phyloP scores from a whole-genome alignment of 2,888 invertebrate species.

The Taenaris catops region DNA sequence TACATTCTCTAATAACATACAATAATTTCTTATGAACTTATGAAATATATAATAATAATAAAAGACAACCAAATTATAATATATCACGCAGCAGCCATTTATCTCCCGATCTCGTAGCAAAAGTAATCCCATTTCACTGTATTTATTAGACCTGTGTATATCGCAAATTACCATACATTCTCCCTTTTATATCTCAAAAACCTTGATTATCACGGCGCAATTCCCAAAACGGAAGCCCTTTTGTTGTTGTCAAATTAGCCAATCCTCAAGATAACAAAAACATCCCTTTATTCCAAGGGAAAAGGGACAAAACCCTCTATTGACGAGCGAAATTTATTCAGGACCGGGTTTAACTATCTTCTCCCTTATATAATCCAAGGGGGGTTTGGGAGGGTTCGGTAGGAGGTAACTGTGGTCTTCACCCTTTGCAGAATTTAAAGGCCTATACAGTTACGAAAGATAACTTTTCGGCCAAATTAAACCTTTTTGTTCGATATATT shows the following conservation, averaged over 20 bases:
- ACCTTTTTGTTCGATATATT: constrained; percentile 17
- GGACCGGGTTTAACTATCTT: constrained; percentile 74
- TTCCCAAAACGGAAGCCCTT: constrained; percentile 67
- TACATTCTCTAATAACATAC: too few relatives aligned
- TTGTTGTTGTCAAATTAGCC: constrained; percentile 80
- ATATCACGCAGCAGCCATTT: constrained; percentile 1
- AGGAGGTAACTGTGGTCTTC: constrained; percentile 28
- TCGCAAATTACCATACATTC: constrained; percentile 40
- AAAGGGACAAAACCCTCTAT: constrained; percentile 75
- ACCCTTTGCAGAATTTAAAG: constrained; percentile 26
- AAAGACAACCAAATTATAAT: too few relatives aligned
- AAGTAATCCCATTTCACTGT: constrained; percentile 29
- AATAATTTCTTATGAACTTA: too few relatives aligned
- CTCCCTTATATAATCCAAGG: constrained; percentile 54
- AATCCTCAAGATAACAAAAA: constrained; percentile 80
- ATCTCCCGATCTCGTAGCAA: constrained; percentile 24
- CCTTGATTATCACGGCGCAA: constrained; percentile 65
- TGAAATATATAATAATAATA: too few relatives aligned
- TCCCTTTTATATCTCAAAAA: constrained; percentile 37
- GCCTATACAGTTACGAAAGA: constrained; percentile 21
- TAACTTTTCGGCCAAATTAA: constrained; percentile 19
- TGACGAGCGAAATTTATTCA: constrained; percentile 71
- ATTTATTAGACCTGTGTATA: constrained; percentile 41
- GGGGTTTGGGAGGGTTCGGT: constrained; percentile 26
- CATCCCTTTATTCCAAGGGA: constrained; percentile 68